These are phyloP conservation scores for Luidia sarsii DNA, from an alignment of 53 echinoderm and acorn worm species.

Conservation along the genomic window DNA sequence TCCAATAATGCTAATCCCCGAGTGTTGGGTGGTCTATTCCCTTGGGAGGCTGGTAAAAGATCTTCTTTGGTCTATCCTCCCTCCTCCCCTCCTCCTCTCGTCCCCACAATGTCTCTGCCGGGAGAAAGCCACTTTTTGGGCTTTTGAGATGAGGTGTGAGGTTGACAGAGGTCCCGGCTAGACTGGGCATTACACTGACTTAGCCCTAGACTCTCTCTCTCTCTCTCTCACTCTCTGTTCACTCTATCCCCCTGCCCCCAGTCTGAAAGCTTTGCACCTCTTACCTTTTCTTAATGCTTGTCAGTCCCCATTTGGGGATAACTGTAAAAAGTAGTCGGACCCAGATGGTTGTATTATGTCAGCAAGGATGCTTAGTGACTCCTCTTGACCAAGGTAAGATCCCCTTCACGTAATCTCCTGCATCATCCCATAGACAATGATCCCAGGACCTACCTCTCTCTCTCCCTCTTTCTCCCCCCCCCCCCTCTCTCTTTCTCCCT, in stretches of 20 bases:
- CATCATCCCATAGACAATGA: conserved; percentile 12
- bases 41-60: background rate
- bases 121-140: conserved; percentile 29
- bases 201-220: background rate
- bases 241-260: no score
- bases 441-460: background rate
- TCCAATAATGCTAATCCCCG: conserved; percentile 39
- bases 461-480: background rate
- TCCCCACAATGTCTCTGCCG: background rate
- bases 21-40: conserved; percentile 31
- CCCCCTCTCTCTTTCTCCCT: background rate
- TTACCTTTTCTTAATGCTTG: conserved; percentile 35
- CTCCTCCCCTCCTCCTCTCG: no score
- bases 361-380: conserved; percentile 12
- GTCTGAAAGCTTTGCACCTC: conserved; percentile 4
- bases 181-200: conserved; percentile 23
- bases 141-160: conserved; percentile 27
- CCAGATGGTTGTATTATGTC: conserved; percentile 30
- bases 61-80: no score
- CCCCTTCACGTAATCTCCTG: conserved; percentile 26
- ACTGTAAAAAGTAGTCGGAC: conserved; percentile 30
- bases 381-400: conserved; percentile 24
- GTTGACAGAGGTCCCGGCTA: conserved; percentile 28
- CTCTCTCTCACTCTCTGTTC: no score
- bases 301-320: conserved; percentile 40